A percentile compares a stretch with the other conserved stretches of the same genome.
Conservation (phyloP, 2,888 invertebrate genomes). For the Prionchulus punctatus region DNA sequence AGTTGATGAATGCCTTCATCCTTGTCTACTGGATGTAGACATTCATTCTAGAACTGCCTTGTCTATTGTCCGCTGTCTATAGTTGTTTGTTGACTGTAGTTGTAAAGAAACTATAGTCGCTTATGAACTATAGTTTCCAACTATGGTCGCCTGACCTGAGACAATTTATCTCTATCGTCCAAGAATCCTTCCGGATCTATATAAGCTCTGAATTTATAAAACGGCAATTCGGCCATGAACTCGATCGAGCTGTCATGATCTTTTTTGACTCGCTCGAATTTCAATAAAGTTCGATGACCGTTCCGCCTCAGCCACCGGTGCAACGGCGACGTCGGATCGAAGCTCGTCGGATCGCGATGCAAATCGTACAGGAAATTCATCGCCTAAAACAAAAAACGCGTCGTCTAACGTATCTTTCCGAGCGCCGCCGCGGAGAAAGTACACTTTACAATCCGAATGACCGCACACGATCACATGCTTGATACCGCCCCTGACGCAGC, state of each 20-base stretch:
- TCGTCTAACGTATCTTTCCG: not conserved
- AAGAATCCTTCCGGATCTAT: slow-evolving; percentile 77
- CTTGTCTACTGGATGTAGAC: too few relatives aligned
- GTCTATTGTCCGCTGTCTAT: too few relatives aligned
- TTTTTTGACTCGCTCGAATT: slow-evolving; percentile 46
- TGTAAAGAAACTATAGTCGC: too few relatives aligned
- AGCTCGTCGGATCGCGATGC: slow-evolving; percentile 43
- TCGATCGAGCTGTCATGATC: slow-evolving; percentile 49
- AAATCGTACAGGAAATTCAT: slow-evolving; percentile 77
- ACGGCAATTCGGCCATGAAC: slow-evolving; percentile 69
- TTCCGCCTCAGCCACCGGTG: slow-evolving; percentile 80
- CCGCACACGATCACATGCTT: slow-evolving; percentile 86
- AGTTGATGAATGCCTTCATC: too few relatives aligned
- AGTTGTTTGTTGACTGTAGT: too few relatives aligned
- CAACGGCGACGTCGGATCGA: slow-evolving; percentile 50
- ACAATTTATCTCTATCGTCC: slow-evolving; percentile 26
- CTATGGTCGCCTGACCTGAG: slow-evolving; percentile 19
- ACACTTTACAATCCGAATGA: slow-evolving; percentile 81
- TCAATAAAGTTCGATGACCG: slow-evolving; percentile 59
- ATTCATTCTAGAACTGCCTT: too few relatives aligned
- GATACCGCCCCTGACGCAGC: slow-evolving; percentile 76
- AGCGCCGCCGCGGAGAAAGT: not conserved
- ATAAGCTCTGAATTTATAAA: slow-evolving; percentile 73
- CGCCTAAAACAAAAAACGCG: slow-evolving; percentile 42
- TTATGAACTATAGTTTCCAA: too few relatives aligned